These are phyloP conservation scores for Neocloeon triangulifer DNA, from an alignment of 1,140 invertebrate genomes.

Conservation along the genomic window DNA sequence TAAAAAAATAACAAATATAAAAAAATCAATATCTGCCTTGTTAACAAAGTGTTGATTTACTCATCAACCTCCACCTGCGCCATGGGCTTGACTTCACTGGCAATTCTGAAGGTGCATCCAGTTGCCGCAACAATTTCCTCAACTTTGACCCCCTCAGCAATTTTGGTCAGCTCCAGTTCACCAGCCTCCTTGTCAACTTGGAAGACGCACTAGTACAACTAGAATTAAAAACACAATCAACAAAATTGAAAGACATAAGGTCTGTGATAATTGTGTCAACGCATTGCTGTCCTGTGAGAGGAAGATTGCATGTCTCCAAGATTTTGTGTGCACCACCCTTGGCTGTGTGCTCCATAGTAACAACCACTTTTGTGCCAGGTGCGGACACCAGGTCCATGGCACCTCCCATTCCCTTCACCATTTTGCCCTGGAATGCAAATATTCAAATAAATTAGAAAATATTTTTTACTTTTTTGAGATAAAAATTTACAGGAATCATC, in stretches of 20 bases:
- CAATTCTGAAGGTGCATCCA: conserved; percentile 64
- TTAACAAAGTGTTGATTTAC: conserved; percentile 3
- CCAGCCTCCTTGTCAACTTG: conserved; percentile 62
- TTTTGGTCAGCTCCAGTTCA: conserved; percentile 56
- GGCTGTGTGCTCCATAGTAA: conserved; percentile 93
- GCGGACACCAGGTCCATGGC: conserved; percentile 95
- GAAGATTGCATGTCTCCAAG: conserved; percentile 67
- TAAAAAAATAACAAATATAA: no score
- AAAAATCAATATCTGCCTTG: conserved; percentile 4
- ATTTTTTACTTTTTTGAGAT: no score
- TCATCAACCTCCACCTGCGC: conserved; percentile 23
- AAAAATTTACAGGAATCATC: conserved; percentile 81
- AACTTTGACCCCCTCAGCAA: conserved; percentile 61
- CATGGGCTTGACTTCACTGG: conserved; percentile 48
- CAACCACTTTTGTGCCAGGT: conserved; percentile 74
- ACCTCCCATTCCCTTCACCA: conserved; percentile 98
- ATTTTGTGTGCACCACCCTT: conserved; percentile 89
- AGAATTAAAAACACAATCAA: conserved; percentile 2
- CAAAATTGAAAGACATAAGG: conserved; percentile 30
- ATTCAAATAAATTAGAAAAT: no score
- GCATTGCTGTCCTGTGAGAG: conserved; percentile 80
- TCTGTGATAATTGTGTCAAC: conserved; percentile 97
- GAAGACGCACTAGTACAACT: conserved; percentile 57
- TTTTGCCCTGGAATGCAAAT: conserved; percentile 78
- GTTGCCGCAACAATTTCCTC: conserved; percentile 65